phyloP scores from a whole-genome alignment of 2,797 vertebrate species.

The Sebastes trivittatus region DNA sequence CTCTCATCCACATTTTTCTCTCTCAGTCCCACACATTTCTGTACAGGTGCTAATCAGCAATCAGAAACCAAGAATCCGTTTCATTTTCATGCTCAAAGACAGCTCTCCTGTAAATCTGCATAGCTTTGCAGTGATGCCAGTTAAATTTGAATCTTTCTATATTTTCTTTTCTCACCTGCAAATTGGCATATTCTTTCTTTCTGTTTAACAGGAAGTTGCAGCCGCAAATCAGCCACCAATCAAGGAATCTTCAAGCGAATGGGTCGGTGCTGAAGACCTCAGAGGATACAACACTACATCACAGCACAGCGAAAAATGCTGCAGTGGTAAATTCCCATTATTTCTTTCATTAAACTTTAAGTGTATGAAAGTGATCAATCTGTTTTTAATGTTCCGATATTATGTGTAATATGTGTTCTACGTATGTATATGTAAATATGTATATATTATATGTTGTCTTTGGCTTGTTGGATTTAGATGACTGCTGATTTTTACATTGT shows the following conservation, averaged over 20 bases:
- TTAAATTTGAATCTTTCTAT: not conserved
- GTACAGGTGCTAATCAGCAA: conserved; percentile 35
- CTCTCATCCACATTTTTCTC: not conserved
- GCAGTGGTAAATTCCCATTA: conserved; percentile 68
- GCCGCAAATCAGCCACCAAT: conserved; percentile 63
- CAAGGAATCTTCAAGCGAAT: conserved; percentile 62
- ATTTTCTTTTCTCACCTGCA: not conserved
- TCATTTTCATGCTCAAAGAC: not conserved
- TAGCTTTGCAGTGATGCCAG: not conserved
- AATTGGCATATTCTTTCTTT: conserved; percentile 18
- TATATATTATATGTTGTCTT: not conserved
- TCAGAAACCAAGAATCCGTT: not conserved
- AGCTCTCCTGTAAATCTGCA: not conserved
- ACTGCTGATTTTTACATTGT: not conserved
- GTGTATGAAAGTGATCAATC: not conserved
- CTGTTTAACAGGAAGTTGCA: conserved; percentile 78
- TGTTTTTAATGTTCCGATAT: too few relatives aligned
- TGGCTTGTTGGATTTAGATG: not conserved
- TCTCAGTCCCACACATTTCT: conserved; percentile 6
- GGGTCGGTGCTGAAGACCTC: conserved; percentile 59
- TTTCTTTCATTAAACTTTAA: not conserved
- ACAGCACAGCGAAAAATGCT: conserved; percentile 71
- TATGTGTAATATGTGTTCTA: not conserved
- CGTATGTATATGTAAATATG: not conserved
- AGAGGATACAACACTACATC: conserved; percentile 69